Evolutionary conservation across 2,113 vertebrate species (phyloP), one percentile per base, ranked within the genome.

Genomic region (Columba janthina): DNA sequence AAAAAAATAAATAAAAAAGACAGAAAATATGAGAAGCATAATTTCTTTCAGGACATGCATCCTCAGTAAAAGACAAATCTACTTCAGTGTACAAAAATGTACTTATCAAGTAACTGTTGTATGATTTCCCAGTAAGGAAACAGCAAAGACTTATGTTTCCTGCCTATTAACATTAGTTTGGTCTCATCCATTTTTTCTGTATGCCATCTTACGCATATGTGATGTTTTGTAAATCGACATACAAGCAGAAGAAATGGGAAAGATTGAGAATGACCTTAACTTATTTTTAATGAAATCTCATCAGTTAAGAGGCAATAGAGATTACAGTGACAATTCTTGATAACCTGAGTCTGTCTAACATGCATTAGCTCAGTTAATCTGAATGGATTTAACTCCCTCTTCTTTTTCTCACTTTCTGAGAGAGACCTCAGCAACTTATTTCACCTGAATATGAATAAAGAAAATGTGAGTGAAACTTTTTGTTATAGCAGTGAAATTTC

Each of bases 21-120:
- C 24, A 71, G 74, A 95, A 94, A 95, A 93, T 80, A 83, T 2
- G 62, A 88, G 51, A 48, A 73, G 17, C 6, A 70, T 83, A 57
- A 81, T 72, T 62, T 93, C 77, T 96, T 95, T 93, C 58, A 60
- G 16, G 15, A 7, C 15, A 24, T 38, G 24, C 17, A 34, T 69
- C 64, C 73, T 95, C 87, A 79, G 58, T 56, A 88, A 97, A 97
- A 75, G 88, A 88, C 70, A 91, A 94, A 96, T 88, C 36, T 91
- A 79, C 54, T 94, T 88, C 16, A 32, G 0, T 40, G 40, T 56
- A 58, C 31, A 92, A 86, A 88, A 96, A 69, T 58, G 13, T 79
- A 50, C 64, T 95, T 84, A 14, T 10, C 67, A 66, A 95, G 64
- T 9, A 79, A 57, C 36, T 70, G 16, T 48, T 5, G 2, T 61